Percentiles rank a stretch among this genome's conserved stretches.
These are phyloP conservation scores for Odontesthes bonariensis DNA, from an alignment of 2,113 vertebrate species.

Conservation along the genomic window DNA sequence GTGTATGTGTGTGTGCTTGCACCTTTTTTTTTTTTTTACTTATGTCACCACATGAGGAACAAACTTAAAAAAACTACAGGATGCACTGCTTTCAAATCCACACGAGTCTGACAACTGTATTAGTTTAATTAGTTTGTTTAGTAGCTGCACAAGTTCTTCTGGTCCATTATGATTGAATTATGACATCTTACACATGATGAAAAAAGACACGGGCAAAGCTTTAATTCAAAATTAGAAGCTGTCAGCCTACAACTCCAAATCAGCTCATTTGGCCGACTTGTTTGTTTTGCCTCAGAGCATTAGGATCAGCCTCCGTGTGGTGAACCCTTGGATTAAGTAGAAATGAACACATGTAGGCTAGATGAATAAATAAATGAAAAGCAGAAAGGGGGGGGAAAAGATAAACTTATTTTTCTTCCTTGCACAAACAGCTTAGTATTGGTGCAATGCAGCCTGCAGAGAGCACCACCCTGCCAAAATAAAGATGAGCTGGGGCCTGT, in stretches of 20 bases:
- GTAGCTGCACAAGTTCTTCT: slow-evolving; percentile 19
- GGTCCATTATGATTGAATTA: slow-evolving; percentile 27
- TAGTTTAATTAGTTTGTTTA: slow-evolving; percentile 72
- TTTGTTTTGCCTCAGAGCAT: slow-evolving; percentile 56
- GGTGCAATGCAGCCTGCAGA: slow-evolving; percentile 83
- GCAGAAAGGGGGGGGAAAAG: slow-evolving; percentile 54
- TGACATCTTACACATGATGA: slow-evolving; percentile 28
- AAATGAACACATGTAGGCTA: slow-evolving; percentile 55
- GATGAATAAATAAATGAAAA: slow-evolving; percentile 76
- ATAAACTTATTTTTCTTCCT: slow-evolving; percentile 65
- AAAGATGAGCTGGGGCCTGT: slow-evolving; percentile 81
- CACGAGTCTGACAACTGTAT: slow-evolving; percentile 59
- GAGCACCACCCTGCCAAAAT: slow-evolving; percentile 83
- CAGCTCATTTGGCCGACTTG: slow-evolving; percentile 28
- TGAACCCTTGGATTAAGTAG: slow-evolving; percentile 64
- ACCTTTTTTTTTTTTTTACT: slow-evolving; percentile 48
- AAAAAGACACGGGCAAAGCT: slow-evolving; percentile 14
- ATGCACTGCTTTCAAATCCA: slow-evolving; percentile 59
- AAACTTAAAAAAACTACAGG: slow-evolving; percentile 68
- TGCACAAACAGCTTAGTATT: slow-evolving; percentile 81
- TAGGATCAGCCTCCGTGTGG: slow-evolving; percentile 52
- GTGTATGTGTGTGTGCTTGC: slow-evolving; percentile 22
- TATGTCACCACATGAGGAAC: slow-evolving; percentile 71
- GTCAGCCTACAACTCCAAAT: slow-evolving; percentile 12
- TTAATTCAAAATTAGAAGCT: slow-evolving; percentile 23